A percentile compares a stretch with the other conserved stretches of the same genome.
phyloP scores from a whole-genome alignment of 2,888 invertebrate genomes.

The Catocala fraxini region DNA sequence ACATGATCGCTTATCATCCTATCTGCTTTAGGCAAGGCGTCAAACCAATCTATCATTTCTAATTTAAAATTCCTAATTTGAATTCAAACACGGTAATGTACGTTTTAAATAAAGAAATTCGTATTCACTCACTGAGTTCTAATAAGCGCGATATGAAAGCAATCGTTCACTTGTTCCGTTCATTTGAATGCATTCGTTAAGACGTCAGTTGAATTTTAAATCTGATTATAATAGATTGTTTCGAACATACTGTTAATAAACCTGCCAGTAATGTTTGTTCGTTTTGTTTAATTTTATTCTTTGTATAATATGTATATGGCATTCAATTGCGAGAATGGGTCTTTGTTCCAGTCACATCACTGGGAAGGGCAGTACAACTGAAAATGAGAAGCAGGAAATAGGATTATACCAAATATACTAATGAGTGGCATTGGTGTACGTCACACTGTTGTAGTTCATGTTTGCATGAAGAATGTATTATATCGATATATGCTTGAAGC shows the following conservation, averaged over 20 bases:
- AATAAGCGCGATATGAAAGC: slow-evolving; percentile 40
- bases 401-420: too few relatives aligned
- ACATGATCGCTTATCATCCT: too few relatives aligned
- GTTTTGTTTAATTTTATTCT: too few relatives aligned
- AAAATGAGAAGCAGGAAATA: too few relatives aligned
- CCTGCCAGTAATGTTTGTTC: background rate
- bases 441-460: too few relatives aligned
- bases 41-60: background rate
- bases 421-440: too few relatives aligned
- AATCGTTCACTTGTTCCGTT: slow-evolving; percentile 45
- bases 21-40: background rate
- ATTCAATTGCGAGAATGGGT: too few relatives aligned
- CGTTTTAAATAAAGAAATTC: slow-evolving; percentile 49
- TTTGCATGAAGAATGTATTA: too few relatives aligned
- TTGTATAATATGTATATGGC: too few relatives aligned
- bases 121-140: slow-evolving; percentile 46
- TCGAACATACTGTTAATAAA: background rate
- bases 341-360: too few relatives aligned
- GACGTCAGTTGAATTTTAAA: slow-evolving; percentile 43
- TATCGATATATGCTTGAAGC: too few relatives aligned
- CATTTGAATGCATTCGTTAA: slow-evolving; percentile 40
- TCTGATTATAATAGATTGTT: slow-evolving; percentile 38
- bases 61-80: slow-evolving; percentile 33
- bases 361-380: too few relatives aligned
- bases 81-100: slow-evolving; percentile 36